Conservation (phyloP, 2,113 vertebrate genomes). For the Naja naja region DNA sequence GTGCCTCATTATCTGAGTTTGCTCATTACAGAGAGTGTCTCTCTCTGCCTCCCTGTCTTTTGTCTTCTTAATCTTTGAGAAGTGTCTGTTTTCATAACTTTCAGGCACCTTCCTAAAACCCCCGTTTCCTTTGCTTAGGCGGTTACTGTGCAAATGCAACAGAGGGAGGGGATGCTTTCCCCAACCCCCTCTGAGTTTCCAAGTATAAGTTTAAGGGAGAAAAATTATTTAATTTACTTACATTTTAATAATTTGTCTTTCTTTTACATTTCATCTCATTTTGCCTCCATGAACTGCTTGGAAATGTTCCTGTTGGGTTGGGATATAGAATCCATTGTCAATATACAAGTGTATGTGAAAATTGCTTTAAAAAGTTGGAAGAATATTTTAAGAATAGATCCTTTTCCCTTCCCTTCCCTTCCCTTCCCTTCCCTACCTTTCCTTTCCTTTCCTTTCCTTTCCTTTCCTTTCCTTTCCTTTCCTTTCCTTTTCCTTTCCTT, state of each 20-base stretch:
- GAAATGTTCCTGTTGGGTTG: background rate
- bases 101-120: background rate
- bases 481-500: background rate
- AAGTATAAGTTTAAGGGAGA: background rate
- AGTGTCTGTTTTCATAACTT: background rate
- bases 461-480: background rate
- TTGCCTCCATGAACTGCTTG: background rate
- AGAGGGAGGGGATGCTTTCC: too few species aligned
- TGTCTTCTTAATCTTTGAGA: background rate
- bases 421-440: too few species aligned
- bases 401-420: background rate
- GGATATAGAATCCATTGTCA: background rate
- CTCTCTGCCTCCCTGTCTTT: background rate
- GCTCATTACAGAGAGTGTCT: background rate
- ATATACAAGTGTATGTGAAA: too few species aligned
- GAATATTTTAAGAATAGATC: constrained; percentile 15
- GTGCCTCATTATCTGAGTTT: background rate
- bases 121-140: background rate
- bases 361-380: constrained; percentile 16
- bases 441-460: background rate
- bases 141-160: background rate
- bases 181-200: background rate
- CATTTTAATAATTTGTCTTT: background rate
- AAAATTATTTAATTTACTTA: background rate
- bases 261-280: background rate